These are phyloP conservation scores for Microtus montanus DNA, from an alignment of 2,113 vertebrate genomes.

Conservation along the genomic window DNA sequence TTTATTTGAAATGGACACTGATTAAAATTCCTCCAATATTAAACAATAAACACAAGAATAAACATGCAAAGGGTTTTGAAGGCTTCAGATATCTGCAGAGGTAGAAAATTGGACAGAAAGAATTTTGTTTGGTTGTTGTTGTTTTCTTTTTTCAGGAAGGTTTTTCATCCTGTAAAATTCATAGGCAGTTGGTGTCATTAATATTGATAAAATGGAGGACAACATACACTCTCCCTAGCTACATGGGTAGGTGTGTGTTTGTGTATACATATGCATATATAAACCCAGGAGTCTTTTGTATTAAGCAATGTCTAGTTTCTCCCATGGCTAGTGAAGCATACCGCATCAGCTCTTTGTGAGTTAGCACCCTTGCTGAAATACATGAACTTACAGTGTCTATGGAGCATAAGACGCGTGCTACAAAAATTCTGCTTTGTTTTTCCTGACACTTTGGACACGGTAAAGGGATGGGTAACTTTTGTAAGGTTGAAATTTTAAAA, in stretches of 20 bases:
- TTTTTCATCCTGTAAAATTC: constrained; percentile 43
- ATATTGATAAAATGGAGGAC: not conserved
- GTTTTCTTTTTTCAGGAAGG: not conserved
- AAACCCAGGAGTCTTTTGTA: not conserved
- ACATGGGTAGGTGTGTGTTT: not conserved
- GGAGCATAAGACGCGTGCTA: not conserved
- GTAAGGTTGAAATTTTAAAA: constrained; percentile 10
- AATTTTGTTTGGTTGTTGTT: constrained; percentile 17
- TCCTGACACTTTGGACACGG: not conserved
- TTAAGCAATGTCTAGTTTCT: constrained; percentile 3
- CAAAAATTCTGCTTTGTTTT: not conserved
- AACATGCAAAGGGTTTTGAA: not conserved
- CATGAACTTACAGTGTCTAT: constrained; percentile 60
- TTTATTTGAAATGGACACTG: constrained; percentile 56
- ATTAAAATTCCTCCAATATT: constrained; percentile 24
- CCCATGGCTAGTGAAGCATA: not conserved
- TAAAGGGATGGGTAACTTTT: not conserved
- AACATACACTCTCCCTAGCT: not conserved
- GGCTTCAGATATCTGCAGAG: not conserved
- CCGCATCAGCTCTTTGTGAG: constrained; percentile 42
- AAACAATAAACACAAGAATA: constrained; percentile 54
- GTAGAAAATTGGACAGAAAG: not conserved
- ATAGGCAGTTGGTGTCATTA: constrained; percentile 17
- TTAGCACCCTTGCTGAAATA: constrained; percentile 51
- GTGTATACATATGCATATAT: no score